Evolutionary conservation across 2,113 vertebrate species (phyloP).

Genomic region (Scortum barcoo): DNA sequence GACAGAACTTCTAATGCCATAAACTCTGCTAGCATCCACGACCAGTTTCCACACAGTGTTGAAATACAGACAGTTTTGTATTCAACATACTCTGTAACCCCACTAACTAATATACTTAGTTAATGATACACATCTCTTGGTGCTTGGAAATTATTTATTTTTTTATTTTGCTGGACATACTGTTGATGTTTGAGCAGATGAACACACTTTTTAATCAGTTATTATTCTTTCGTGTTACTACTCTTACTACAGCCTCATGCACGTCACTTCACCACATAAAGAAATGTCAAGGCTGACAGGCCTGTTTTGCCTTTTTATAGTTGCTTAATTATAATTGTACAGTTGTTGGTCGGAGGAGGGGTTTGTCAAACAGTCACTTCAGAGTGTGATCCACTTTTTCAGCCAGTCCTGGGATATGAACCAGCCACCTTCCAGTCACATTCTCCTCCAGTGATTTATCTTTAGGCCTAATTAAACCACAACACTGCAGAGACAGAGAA

Average conservation of each 20-base stretch:
- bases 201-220: too few relatives aligned
- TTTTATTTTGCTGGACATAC: background rate
- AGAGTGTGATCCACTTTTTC: background rate
- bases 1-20: too few relatives aligned
- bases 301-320: background rate
- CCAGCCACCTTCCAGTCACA: conserved; percentile 7
- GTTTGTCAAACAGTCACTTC: background rate
- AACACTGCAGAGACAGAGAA: too few relatives aligned
- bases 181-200: too few relatives aligned
- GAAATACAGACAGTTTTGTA: background rate
- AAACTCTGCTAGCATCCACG: background rate
- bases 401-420: conserved; percentile 14
- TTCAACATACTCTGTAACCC: background rate
- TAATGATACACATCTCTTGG: background rate
- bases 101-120: background rate
- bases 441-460: conserved; percentile 32
- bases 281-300: background rate
- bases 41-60: background rate
- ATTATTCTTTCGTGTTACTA: background rate
- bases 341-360: background rate
- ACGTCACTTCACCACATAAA: too few relatives aligned
- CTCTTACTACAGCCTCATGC: background rate
- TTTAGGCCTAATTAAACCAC: conserved; percentile 14
- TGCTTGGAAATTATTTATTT: too few relatives aligned
- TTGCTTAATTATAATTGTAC: background rate